A percentile compares a stretch with the other conserved stretches of the same genome.
phyloP scores from a whole-genome alignment of 2,113 vertebrate genomes.

The Thunnus maccoyii region DNA sequence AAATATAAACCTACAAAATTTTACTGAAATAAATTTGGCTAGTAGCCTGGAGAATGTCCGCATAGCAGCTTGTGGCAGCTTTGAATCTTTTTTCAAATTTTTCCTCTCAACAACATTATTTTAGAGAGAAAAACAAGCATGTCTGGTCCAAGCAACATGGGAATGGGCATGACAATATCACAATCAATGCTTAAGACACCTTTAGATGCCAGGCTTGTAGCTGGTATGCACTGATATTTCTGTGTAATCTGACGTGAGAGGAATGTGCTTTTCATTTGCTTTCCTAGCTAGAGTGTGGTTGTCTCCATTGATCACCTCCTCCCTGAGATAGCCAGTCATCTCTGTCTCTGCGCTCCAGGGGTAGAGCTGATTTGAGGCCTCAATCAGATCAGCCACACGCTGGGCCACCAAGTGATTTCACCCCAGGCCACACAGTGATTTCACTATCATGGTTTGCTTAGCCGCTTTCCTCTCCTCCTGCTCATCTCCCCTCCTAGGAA shows the following conservation, averaged over 20 bases:
- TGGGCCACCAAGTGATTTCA: conserved; percentile 31
- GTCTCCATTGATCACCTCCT: conserved; percentile 40
- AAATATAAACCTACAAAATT: background rate
- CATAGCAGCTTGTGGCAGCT: background rate
- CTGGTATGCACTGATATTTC: conserved; percentile 17
- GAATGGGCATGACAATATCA: background rate
- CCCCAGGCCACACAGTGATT: conserved; percentile 11
- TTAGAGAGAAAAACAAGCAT: background rate
- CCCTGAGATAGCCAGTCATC: conserved; percentile 17
- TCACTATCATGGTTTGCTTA: conserved; percentile 18
- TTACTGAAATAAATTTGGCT: background rate
- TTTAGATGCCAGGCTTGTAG: background rate
- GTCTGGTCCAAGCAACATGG: too few relatives aligned
- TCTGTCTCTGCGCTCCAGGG: conserved; percentile 27
- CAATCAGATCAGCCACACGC: conserved; percentile 32
- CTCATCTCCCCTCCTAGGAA: conserved; percentile 2
- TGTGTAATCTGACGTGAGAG: conserved; percentile 29
- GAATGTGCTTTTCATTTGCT: conserved; percentile 39
- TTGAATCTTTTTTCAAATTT: background rate
- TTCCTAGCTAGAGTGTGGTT: conserved; percentile 21
- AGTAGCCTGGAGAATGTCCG: background rate
- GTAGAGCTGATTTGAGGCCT: conserved; percentile 25
- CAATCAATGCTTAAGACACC: background rate
- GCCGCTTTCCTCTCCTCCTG: background rate
- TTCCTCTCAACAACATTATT: background rate